Conservation (phyloP, 1,140 invertebrate species). For the Euura saliciscinereae region DNA sequence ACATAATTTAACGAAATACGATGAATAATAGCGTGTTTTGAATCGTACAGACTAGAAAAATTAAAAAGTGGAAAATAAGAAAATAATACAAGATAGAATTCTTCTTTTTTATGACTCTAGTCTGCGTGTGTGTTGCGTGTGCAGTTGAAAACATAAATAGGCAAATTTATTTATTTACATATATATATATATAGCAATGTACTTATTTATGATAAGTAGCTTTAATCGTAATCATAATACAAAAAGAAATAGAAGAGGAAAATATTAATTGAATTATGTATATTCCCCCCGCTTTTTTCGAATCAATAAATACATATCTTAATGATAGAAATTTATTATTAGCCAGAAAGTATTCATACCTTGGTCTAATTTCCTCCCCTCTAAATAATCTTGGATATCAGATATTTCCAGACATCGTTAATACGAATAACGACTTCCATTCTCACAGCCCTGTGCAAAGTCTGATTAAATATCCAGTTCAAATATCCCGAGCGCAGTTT, state of each 20-base stretch:
- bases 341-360: too few species aligned
- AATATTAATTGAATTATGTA: not conserved
- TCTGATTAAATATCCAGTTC: too few species aligned
- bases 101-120: not conserved
- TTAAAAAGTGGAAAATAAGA: not conserved
- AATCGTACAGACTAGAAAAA: not conserved
- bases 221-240: not conserved
- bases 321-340: too few species aligned
- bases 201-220: constrained; percentile 6
- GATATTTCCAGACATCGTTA: too few species aligned
- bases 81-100: too few species aligned
- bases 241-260: not conserved
- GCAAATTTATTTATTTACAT: constrained; percentile 1
- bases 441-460: too few species aligned
- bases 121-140: not conserved
- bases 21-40: not conserved
- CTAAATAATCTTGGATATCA: too few species aligned
- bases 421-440: too few species aligned
- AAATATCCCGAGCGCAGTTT: too few species aligned
- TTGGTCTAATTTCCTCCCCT: too few species aligned
- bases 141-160: not conserved
- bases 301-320: constrained; percentile 3
- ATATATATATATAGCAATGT: not conserved
- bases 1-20: too few species aligned
- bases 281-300: not conserved